Evolutionary conservation across 2,113 vertebrate genomes (phyloP).

Genomic region (Solea senegalensis): DNA sequence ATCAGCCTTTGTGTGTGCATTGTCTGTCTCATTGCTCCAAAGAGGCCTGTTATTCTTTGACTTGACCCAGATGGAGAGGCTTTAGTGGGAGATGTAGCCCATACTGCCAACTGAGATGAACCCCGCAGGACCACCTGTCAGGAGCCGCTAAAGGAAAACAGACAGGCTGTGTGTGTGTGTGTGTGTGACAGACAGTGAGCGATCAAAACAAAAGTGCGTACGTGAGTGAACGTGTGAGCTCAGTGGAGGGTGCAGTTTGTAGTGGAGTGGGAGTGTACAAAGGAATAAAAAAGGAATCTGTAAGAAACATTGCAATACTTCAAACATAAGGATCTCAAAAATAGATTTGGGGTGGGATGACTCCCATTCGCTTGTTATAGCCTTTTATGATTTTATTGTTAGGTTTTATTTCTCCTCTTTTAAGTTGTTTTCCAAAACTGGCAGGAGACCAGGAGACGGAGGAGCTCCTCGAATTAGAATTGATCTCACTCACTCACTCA

Average conservation of each 20-base stretch:
- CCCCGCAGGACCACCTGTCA: conserved; percentile 68
- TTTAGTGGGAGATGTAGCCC: conserved; percentile 65
- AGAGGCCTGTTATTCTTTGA: conserved; percentile 55
- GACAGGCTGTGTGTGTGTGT: conserved; percentile 34
- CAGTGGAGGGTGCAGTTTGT: conserved; percentile 26
- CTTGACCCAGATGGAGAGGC: conserved; percentile 68
- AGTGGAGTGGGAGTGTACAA: conserved; percentile 14
- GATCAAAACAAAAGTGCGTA: conserved; percentile 43
- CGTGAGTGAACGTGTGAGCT: conserved; percentile 29
- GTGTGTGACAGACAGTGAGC: conserved; percentile 25
- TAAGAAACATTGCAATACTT: conserved; percentile 6
- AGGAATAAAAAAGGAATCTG: conserved; percentile 9
- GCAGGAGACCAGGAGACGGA: neutral
- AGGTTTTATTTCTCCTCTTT: conserved; percentile 31
- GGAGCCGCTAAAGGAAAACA: conserved; percentile 55
- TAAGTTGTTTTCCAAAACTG: conserved; percentile 14
- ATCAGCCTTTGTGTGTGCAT: conserved; percentile 24
- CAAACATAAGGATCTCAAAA: conserved; percentile 23
- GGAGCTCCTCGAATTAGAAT: conserved; percentile 14
- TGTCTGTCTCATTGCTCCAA: conserved; percentile 26
- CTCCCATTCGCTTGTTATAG: conserved; percentile 30
- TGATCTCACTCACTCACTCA: neutral
- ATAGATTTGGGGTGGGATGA: conserved; percentile 30
- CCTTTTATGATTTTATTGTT: conserved; percentile 21
- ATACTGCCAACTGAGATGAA: conserved; percentile 53